Percentiles rank a stretch among this genome's conserved stretches.
Evolutionary conservation across 1,140 invertebrate species (phyloP).

Genomic region (Heliothis virescens): DNA sequence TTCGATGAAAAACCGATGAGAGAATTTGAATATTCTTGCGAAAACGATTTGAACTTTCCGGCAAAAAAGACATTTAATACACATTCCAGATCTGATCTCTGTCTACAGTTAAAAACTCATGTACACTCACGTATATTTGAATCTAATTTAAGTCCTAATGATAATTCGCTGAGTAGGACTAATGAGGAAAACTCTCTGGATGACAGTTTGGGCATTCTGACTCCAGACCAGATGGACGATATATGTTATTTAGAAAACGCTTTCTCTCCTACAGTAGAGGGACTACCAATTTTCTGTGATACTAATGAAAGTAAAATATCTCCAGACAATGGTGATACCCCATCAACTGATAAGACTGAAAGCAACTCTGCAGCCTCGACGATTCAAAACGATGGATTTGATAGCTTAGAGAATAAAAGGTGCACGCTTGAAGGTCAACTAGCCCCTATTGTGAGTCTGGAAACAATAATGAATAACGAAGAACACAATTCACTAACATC

Average conservation of each 20-base stretch:
- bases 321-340: slow-evolving; percentile 82
- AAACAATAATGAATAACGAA: slow-evolving; percentile 62
- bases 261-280: slow-evolving; percentile 87
- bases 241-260: slow-evolving; percentile 87
- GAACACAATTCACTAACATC: slow-evolving; percentile 51
- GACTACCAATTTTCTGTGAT: slow-evolving; percentile 82
- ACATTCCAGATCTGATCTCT: slow-evolving; percentile 80
- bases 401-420: slow-evolving; percentile 63
- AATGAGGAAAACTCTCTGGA: slow-evolving; percentile 93
- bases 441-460: slow-evolving; percentile 69
- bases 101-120: slow-evolving; percentile 79
- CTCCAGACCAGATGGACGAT: slow-evolving; percentile 94
- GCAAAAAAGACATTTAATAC: slow-evolving; percentile 74
- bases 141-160: slow-evolving; percentile 80
- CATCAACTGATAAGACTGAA: slow-evolving; percentile 85
- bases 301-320: slow-evolving; percentile 77
- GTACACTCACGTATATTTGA: slow-evolving; percentile 71
- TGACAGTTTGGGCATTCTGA: slow-evolving; percentile 94
- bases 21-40: slow-evolving; percentile 84
- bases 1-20: slow-evolving; percentile 82
- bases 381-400: slow-evolving; percentile 82
- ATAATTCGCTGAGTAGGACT: slow-evolving; percentile 83
- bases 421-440: slow-evolving; percentile 59
- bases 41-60: slow-evolving; percentile 73
- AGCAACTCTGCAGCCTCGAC: slow-evolving; percentile 82